Evolutionary conservation across 2,888 invertebrate genomes (phyloP), one percentile per base, ranked within the genome.

Genomic region (Taphrorychus bicolor): DNA sequence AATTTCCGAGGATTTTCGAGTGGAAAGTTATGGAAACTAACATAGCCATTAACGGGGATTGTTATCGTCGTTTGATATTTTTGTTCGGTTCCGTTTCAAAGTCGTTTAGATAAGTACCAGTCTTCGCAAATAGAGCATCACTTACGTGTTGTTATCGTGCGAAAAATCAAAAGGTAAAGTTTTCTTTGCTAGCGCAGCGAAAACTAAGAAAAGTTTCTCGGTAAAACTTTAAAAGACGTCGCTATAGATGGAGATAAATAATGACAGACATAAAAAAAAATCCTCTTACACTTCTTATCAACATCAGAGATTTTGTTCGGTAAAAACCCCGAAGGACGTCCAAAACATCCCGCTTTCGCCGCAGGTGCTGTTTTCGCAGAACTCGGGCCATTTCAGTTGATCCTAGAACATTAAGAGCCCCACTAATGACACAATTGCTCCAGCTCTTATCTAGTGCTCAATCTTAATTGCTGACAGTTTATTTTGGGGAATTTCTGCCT

Each of bases 331-430:
- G 4, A 42, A 32, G 11, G 32, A 32, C 32, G 32, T 11, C 32
- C 32, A 32, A n/a, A 56, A 58, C 51, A 64, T 49, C 52, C 45
- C 40, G 23, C 58, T 41, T 42, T 49, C 58, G 58, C 64, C 58
- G 64, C 64, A 64, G 64, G 58, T 64, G 64, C 52, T 58, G 49
- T 57, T 64, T 59, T 59, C 64, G 59, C 58, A 22, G 51, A 59
- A 64, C 59, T 58, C 40, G 52, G 51, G 5, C 56, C 64, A 51
- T 64, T 45, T 59, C 59, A n/a, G 58, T 24, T 64, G 59, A 64
- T 64, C 64, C 59, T 41, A 17, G 41, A 3, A 48, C 42, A 59
- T 58, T 64, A 64, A 58, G 40, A 17, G 58, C 32, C 42, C 41
- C 51, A 21, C 22, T 64, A 64, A 64, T 64, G 52, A 58, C 52